A percentile compares a stretch with the other conserved stretches of the same genome.
Evolutionary conservation across 2,888 invertebrate genomes (phyloP).

Genomic region (Dermolepida albohirtum): DNA sequence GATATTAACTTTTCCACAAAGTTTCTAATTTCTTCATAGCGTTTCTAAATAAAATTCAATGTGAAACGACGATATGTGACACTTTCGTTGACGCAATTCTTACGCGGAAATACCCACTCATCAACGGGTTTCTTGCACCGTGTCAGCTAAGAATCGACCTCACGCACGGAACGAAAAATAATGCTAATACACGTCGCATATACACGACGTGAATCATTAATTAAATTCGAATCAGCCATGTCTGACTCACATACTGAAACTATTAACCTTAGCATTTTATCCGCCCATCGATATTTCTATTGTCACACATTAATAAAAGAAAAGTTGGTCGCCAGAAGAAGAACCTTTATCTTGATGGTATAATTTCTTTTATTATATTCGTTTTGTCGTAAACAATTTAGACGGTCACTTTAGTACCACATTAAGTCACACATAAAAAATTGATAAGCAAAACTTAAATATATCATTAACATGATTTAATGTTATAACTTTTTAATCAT

Average conservation of each 20-base stretch:
- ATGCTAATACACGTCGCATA: constrained; percentile 35
- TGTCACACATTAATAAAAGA: constrained; percentile 25
- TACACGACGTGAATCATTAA: constrained; percentile 41
- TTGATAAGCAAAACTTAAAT: too few relatives aligned
- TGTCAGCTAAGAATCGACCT: constrained; percentile 28
- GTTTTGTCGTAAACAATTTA: too few relatives aligned
- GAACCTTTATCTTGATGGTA: constrained; percentile 32
- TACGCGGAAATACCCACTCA: constrained; percentile 32
- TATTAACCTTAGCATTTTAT: constrained; percentile 28
- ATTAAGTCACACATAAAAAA: too few relatives aligned
- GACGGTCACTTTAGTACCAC: too few relatives aligned
- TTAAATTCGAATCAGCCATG: constrained; percentile 38
- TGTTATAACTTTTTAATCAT: too few relatives aligned
- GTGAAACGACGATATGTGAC: not conserved
- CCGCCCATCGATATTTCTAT: constrained; percentile 26
- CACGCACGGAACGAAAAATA: constrained; percentile 29
- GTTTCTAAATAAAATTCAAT: too few relatives aligned
- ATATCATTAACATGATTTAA: too few relatives aligned
- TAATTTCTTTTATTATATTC: constrained; percentile 1
- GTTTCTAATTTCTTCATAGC: too few relatives aligned
- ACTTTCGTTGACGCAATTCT: constrained; percentile 14
- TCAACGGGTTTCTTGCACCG: constrained; percentile 29
- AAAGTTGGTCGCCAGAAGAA: constrained; percentile 18
- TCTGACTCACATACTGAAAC: constrained; percentile 37
- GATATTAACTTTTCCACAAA: too few relatives aligned